phyloP scores from a whole-genome alignment of 2,797 vertebrate genomes.

The Philypnodon macrostomus region DNA sequence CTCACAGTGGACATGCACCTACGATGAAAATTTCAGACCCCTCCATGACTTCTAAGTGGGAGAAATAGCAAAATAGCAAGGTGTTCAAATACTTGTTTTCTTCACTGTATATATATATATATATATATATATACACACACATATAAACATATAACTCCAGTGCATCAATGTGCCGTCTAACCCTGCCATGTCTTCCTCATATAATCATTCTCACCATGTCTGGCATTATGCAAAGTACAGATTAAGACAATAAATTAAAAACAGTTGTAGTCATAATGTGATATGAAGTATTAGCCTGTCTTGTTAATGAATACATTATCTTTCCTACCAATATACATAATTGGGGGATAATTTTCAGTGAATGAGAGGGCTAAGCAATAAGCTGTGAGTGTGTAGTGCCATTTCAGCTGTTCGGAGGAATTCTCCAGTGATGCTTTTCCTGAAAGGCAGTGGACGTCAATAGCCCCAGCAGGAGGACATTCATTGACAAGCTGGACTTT shows the following conservation, averaged over 20 bases:
- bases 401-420: conserved; percentile 63
- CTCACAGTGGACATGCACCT: too few species aligned
- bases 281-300: conserved; percentile 26
- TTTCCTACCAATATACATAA: conserved; percentile 30
- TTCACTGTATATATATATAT: too few species aligned
- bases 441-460: conserved; percentile 62
- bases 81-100: too few species aligned
- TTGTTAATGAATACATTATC: conserved; percentile 35
- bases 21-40: too few species aligned
- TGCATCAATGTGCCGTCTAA: neutral
- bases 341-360: conserved; percentile 34
- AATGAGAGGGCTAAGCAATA: conserved; percentile 39
- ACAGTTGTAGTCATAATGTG: conserved; percentile 21
- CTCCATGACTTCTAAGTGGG: too few species aligned
- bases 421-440: conserved; percentile 65
- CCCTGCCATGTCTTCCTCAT: conserved; percentile 4
- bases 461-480: conserved; percentile 59
- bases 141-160: conserved; percentile 9
- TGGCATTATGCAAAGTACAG: conserved; percentile 10
- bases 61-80: too few species aligned
- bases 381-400: conserved; percentile 40
- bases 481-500: conserved; percentile 68
- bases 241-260: conserved; percentile 27
- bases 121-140: neutral
- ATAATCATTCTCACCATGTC: conserved; percentile 15